These are phyloP conservation scores for Anoplopoma fimbria DNA, from an alignment of 2,113 vertebrate species.

Conservation along the genomic window DNA sequence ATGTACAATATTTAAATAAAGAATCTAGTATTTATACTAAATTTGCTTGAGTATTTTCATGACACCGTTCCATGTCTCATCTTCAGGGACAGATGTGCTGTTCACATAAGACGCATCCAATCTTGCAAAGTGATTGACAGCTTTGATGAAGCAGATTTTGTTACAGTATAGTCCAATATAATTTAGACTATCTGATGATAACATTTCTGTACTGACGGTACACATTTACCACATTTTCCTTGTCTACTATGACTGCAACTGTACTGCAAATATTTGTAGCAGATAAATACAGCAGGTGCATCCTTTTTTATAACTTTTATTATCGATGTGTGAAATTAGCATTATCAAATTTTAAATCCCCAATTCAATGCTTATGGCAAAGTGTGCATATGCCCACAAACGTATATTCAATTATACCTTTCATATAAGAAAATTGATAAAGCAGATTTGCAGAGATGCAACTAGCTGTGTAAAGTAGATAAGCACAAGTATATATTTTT, in stretches of 20 bases:
- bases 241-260: too few species aligned
- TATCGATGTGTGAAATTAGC: not conserved
- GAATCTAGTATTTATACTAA: conserved; percentile 86
- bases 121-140: not conserved
- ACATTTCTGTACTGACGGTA: not conserved
- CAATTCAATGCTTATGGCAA: too few species aligned
- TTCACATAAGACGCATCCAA: not conserved
- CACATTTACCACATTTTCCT: not conserved
- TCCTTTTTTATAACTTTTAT: too few species aligned
- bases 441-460: not conserved
- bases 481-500: not conserved
- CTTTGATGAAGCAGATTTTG: not conserved
- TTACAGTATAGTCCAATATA: not conserved
- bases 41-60: conserved; percentile 21
- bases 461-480: too few species aligned
- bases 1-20: conserved; percentile 88
- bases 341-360: not conserved
- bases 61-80: not conserved
- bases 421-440: too few species aligned
- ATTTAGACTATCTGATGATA: not conserved
- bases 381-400: not conserved
- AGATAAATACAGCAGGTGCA: not conserved
- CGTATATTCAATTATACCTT: too few species aligned
- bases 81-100: not conserved
- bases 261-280: not conserved